Evolutionary conservation across 1,140 invertebrate genomes (phyloP).

Genomic region (Atta cephalotes): DNA sequence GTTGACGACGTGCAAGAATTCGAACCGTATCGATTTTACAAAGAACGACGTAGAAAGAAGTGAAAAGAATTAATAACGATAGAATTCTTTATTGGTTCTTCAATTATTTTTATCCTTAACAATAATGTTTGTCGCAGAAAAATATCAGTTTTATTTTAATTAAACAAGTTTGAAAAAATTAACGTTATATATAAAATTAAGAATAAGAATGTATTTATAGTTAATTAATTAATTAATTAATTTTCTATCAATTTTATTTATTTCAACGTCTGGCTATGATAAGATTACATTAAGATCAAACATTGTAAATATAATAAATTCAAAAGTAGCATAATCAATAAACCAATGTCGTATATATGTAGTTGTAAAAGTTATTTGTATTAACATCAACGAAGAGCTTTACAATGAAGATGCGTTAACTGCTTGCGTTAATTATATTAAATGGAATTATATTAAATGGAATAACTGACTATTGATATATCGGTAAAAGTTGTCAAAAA

Average conservation of each 20-base stretch:
- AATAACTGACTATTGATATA: background rate
- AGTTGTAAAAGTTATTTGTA: constrained; percentile 9
- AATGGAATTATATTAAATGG: constrained; percentile 10
- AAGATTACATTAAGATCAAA: background rate
- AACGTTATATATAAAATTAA: constrained; percentile 1
- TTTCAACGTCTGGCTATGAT: background rate
- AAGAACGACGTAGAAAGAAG: constrained; percentile 74
- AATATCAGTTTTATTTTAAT: constrained; percentile 2
- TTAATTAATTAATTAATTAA: background rate
- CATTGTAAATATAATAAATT: constrained; percentile 45
- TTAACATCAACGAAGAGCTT: constrained; percentile 36
- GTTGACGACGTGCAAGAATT: constrained; percentile 58
- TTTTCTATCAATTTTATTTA: background rate
- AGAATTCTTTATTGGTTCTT: background rate
- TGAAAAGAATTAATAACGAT: constrained; percentile 36
- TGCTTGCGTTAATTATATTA: constrained; percentile 13
- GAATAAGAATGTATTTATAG: constrained; percentile 2
- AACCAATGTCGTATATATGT: background rate
- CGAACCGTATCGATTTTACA: constrained; percentile 81
- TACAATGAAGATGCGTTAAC: background rate
- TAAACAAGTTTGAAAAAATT: background rate
- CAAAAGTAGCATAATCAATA: background rate
- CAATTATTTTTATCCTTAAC: background rate
- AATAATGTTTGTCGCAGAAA: background rate
- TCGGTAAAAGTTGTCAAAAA: constrained; percentile 13